Evolutionary conservation across 2,888 invertebrate genomes (phyloP), one percentile per base, ranked within the genome.

Genomic region (Entomobrya multifasciata): DNA sequence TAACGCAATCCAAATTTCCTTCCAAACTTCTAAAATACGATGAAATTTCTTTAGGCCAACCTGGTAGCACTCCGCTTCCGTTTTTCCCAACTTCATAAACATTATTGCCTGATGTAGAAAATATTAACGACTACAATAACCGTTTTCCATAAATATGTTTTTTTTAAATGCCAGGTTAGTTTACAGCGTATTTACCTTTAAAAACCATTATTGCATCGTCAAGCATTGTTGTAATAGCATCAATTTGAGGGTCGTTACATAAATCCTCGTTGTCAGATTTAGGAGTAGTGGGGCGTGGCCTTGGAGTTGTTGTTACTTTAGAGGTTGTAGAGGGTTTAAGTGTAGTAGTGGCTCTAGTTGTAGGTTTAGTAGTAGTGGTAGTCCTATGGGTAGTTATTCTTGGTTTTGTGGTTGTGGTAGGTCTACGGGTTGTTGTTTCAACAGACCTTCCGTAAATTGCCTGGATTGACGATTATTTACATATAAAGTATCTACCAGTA

Each of bases 31-130:
- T 65, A 27, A 89, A 90, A 11, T 87, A 62, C 3, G 30, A 1
- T 0, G 84, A 85, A n/a, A 90, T 87, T 15, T 57, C 22, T n/a
- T 85, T 86, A 4, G 88, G 90, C 87, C 88, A 88, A 17, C 80
- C 78, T 0, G 65, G 70, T 1, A 77, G 10, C 2, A 86, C 30
- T 13, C 89, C 89, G 13, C 86, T 60, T 15, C 89, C 89, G 60
- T 70, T 77, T 15, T 15, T 65, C 3, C 74, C 77, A 15, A 89
- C 67, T 57, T 86, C 77, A 25, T 88, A 89, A 4, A 87, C 89
- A 20, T 76, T 17, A 1, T 10, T 15, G 15, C 65, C 83, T 83
- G 11, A 30, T n/a, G 2, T 30, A 30, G 27, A 22, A 3, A 36
- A 17, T 25, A 22, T 65, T 65, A 6, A 22, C 10, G 15, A 10